These are phyloP conservation scores for Stictonetta naevosa DNA, from an alignment of 2,113 vertebrate species.

Conservation along the genomic window DNA sequence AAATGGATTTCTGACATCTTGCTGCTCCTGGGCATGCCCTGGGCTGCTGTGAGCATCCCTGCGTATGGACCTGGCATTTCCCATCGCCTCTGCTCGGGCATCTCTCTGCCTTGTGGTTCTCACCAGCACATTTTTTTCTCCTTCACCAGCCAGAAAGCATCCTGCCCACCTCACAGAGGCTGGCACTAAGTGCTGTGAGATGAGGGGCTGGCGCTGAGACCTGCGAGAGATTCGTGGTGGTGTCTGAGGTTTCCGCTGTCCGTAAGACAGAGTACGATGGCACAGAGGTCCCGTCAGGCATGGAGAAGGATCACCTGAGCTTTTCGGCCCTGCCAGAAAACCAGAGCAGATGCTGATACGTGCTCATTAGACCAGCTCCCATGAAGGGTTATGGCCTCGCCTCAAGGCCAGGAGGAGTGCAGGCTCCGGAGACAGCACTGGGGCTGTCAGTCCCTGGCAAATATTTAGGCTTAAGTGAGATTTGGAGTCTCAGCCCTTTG, in stretches of 20 bases:
- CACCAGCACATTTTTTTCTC: not conserved
- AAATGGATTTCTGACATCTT: not conserved
- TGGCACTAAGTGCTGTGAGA: not conserved
- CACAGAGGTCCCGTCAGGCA: not conserved
- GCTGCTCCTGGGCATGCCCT: not conserved
- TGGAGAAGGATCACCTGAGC: not conserved
- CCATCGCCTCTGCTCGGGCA: not conserved
- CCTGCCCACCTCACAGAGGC: rapidly evolving
- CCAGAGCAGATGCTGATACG: rapidly evolving
- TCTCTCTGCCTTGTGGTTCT: not conserved
- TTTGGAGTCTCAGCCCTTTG: not conserved
- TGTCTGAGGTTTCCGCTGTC: not conserved
- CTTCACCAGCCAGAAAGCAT: not conserved
- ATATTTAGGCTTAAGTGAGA: not conserved
- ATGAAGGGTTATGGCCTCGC: not conserved
- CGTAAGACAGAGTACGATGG: not conserved
- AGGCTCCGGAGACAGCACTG: rapidly evolving
- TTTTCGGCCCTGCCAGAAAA: not conserved
- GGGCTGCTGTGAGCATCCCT: rapidly evolving
- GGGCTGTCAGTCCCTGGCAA: not conserved
- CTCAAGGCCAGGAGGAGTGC: not conserved
- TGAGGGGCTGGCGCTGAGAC: rapidly evolving
- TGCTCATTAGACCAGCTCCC: rapidly evolving
- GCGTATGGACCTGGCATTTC: not conserved
- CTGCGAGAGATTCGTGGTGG: not conserved